Evolutionary conservation across 2,888 invertebrate genomes (phyloP).

Genomic region (Meghimatium bilineatum): DNA sequence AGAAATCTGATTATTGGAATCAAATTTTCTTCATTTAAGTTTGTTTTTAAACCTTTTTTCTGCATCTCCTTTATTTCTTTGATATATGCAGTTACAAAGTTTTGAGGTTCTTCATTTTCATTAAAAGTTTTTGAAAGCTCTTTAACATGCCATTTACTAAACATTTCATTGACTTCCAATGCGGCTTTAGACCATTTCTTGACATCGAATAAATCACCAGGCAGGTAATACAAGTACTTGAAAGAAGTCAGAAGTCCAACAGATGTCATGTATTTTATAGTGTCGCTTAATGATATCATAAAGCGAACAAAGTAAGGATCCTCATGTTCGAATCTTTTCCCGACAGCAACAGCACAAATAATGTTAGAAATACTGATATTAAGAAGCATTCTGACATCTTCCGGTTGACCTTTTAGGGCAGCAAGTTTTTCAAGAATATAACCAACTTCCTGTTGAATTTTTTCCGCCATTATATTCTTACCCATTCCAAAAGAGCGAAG

Average conservation of each 20-base stretch:
- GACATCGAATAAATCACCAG: conserved; percentile 54
- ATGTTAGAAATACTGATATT: not conserved
- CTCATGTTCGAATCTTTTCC: conserved; percentile 3
- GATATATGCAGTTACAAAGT: conserved; percentile 18
- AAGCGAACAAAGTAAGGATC: not conserved
- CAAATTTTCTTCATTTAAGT: not conserved
- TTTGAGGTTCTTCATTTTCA: conserved; percentile 22
- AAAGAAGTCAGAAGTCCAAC: conserved; percentile 15
- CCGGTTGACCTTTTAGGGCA: not conserved
- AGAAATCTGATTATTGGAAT: conserved; percentile 14
- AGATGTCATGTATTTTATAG: not conserved
- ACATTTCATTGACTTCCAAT: not conserved
- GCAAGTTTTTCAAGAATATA: not conserved
- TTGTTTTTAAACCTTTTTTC: not conserved
- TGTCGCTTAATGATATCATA: not conserved
- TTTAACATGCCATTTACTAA: not conserved
- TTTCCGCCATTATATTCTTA: not conserved
- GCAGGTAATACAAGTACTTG: conserved; percentile 49
- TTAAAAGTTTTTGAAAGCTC: not conserved
- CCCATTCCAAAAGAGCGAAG: conserved; percentile 12
- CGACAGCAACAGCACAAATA: not conserved
- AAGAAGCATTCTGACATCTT: not conserved
- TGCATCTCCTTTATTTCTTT: conserved; percentile 5
- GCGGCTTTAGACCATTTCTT: conserved; percentile 38
- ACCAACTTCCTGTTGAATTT: conserved; percentile 28